Evolutionary conservation across 2,888 invertebrate genomes (phyloP).

Genomic region (Mythimna ferrago): DNA sequence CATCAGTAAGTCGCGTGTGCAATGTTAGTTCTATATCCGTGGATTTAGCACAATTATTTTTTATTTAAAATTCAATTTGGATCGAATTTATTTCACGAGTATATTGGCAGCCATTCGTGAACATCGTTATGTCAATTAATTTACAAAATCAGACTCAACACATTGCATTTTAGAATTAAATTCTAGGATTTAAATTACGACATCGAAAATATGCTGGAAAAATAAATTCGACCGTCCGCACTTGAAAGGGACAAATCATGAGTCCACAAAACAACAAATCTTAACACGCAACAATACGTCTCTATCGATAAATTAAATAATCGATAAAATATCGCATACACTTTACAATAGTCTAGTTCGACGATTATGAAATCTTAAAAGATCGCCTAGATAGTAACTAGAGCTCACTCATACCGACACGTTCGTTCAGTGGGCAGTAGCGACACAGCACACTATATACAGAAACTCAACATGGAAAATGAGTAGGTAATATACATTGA

Average conservation of each 20-base stretch:
- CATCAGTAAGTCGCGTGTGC: constrained; percentile 75
- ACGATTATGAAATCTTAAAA: constrained; percentile 70
- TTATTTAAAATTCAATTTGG: constrained; percentile 66
- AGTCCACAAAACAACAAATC: constrained; percentile 69
- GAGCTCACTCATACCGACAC: constrained; percentile 65
- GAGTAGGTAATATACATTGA: constrained; percentile 7
- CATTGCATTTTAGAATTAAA: constrained; percentile 51
- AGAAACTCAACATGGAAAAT: constrained; percentile 53
- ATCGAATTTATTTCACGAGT: constrained; percentile 73
- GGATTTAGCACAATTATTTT: constrained; percentile 79
- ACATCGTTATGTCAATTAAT: constrained; percentile 37
- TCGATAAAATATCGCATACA: constrained; percentile 70
- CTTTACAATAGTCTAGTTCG: constrained; percentile 74
- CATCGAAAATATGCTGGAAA: constrained; percentile 39
- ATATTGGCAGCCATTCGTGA: constrained; percentile 46
- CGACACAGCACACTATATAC: constrained; percentile 62
- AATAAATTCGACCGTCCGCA: constrained; percentile 60
- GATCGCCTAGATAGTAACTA: constrained; percentile 67
- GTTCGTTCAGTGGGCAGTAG: constrained; percentile 54
- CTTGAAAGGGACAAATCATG: constrained; percentile 50
- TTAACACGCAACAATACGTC: constrained; percentile 72
- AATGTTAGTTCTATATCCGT: constrained; percentile 73
- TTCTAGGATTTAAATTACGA: constrained; percentile 24
- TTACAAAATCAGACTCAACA: constrained; percentile 56
- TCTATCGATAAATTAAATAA: constrained; percentile 71